Percentiles rank a stretch among this genome's conserved stretches.
Evolutionary conservation across 2,113 vertebrate genomes (phyloP).

Genomic region (Malurus elegans): DNA sequence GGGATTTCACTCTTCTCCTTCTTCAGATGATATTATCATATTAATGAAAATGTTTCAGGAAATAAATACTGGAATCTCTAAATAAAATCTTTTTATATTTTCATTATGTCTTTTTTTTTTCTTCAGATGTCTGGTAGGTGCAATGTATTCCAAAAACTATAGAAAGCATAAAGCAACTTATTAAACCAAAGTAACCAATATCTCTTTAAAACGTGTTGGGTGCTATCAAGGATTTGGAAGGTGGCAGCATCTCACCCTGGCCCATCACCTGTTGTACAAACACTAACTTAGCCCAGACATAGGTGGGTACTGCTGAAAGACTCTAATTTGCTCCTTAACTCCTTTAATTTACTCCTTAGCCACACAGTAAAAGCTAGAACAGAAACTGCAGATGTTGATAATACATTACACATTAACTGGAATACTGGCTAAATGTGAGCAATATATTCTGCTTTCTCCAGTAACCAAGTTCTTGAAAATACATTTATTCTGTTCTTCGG

Average conservation of each 20-base stretch:
- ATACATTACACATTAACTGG: accelerated
- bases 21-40: neutral
- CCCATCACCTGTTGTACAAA: neutral
- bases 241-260: neutral
- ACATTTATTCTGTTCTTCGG: neutral
- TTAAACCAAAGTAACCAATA: neutral
- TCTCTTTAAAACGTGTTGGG: neutral
- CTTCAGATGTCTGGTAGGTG: neutral
- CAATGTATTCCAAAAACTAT: neutral
- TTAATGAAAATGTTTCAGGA: neutral
- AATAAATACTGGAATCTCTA: neutral
- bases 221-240: neutral
- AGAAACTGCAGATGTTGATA: neutral
- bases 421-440: neutral
- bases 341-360: neutral
- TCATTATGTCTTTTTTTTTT: neutral
- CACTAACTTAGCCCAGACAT: neutral
- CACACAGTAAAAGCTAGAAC: neutral
- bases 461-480: neutral
- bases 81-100: neutral
- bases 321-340: neutral
- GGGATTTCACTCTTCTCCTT: neutral
- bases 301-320: neutral
- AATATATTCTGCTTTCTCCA: neutral
- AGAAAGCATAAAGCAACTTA: neutral